Conservation (phyloP, 1,140 invertebrate genomes). For the Lepidurus packardi region DNA sequence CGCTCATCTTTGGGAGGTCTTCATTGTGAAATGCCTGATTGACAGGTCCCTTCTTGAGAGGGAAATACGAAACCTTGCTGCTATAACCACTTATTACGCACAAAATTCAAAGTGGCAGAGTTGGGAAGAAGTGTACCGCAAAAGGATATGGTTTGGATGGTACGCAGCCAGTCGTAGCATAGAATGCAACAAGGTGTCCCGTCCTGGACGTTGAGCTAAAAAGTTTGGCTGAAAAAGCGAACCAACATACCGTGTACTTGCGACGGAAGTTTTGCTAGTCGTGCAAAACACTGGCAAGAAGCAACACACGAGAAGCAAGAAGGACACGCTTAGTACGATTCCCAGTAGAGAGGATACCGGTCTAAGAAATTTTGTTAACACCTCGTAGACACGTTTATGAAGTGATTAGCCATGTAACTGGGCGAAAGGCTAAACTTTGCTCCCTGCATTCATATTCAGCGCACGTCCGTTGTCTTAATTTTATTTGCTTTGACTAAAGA, state of each 20-base stretch:
- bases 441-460: too few relatives aligned
- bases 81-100: neutral
- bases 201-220: neutral
- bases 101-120: conserved; percentile 3
- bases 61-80: neutral
- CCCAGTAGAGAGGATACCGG: neutral
- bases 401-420: too few relatives aligned
- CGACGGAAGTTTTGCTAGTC: neutral
- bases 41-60: conserved; percentile 17
- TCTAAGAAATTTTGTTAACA: neutral
- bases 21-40: neutral
- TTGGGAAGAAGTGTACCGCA: neutral
- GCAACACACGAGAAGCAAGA: too few relatives aligned
- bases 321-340: neutral
- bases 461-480: too few relatives aligned
- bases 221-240: neutral
- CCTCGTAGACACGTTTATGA: too few relatives aligned
- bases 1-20: conserved; percentile 13
- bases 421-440: too few relatives aligned
- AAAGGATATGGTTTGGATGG: neutral
- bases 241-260: neutral
- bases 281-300: neutral
- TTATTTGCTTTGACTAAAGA: too few relatives aligned
- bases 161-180: neutral
- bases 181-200: conserved; percentile 1